Percentiles rank a stretch among this genome's conserved stretches.
Evolutionary conservation across 53 echinoderm and acorn worm species (phyloP).

Genomic region (Antedon mediterranea): DNA sequence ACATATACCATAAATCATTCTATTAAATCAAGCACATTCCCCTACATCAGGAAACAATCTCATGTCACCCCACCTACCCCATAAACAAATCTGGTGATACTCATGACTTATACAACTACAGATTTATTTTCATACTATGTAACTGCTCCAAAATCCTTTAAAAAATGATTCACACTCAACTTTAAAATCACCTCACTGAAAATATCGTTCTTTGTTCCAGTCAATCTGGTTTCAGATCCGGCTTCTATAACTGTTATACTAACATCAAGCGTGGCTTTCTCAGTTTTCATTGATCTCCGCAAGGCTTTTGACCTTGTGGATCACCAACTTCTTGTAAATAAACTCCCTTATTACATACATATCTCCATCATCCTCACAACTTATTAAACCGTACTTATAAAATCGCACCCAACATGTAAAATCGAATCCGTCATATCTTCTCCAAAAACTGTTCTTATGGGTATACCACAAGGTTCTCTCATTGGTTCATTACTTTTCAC

Average conservation of each 20-base stretch:
- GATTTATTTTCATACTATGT: background rate
- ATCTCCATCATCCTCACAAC: background rate
- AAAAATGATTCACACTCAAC: background rate
- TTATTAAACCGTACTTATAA: background rate
- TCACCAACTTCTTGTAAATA: background rate
- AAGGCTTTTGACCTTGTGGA: background rate
- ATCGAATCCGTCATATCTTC: too few relatives aligned
- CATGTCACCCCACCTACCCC: background rate
- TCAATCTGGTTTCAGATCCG: background rate
- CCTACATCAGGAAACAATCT: background rate
- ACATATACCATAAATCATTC: background rate
- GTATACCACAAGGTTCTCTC: too few relatives aligned
- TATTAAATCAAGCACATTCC: background rate
- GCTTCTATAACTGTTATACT: background rate
- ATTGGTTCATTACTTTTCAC: too few relatives aligned
- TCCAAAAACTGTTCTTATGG: too few relatives aligned
- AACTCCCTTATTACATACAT: background rate
- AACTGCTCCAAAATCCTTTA: background rate
- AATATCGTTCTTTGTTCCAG: background rate
- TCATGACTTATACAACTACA: background rate
- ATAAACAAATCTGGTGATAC: background rate
- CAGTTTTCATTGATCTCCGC: background rate
- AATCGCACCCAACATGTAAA: too few relatives aligned
- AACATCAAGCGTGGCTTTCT: background rate
- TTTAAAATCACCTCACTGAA: background rate